Evolutionary conservation across 2,113 vertebrate genomes (phyloP), one percentile per base, ranked within the genome.

Genomic region (Macheiramphus alcinus): DNA sequence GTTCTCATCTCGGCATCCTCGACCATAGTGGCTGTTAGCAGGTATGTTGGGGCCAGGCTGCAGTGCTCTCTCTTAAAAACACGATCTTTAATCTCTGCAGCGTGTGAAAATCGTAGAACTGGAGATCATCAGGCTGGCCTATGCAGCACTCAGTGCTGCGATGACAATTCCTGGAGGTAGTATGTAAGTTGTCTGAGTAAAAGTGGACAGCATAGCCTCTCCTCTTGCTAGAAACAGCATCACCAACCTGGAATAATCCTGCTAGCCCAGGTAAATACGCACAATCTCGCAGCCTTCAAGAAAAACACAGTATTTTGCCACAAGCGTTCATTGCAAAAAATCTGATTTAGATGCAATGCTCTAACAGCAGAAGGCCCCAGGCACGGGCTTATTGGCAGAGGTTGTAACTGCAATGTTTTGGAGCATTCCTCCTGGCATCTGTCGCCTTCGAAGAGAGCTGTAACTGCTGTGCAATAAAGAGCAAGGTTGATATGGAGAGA

Each of bases 11-110:
- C 32, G 2, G 32, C 31, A 7, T 45, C 63, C 55, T 74, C 0
- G 0, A 45, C 47, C 12, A 0, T 6, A 29, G 52, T 8, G 42
- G 38, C 81, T 3, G 4, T 86, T 48, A 26, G 68, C 47, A 38
- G 45, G 40, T 42, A 2, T 0, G 2, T 2, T 80, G 36, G 48
- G 56, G 36, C 29, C n/a, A 38, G 45, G 34, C 20, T 88, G 48
- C 67, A 58, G 8, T 29, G n/a, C 55, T 58, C 8, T 36, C 18
- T 83, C 42, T 52, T 47, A 16, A 42, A 92, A 70, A 18, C 40
- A 32, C 1, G 0, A 0, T 42, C 61, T 78, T 76, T 74, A 45
- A 55, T 53, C 26, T 82, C 38, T 71, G 17, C 53, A 78, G 34
- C 9, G 1, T 9, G 32, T 73, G 63, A 27, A 86, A 34, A 15